Base-by-base conservation (phyloP, 2,888 invertebrate species). In the Tortrix viridana region DNA sequence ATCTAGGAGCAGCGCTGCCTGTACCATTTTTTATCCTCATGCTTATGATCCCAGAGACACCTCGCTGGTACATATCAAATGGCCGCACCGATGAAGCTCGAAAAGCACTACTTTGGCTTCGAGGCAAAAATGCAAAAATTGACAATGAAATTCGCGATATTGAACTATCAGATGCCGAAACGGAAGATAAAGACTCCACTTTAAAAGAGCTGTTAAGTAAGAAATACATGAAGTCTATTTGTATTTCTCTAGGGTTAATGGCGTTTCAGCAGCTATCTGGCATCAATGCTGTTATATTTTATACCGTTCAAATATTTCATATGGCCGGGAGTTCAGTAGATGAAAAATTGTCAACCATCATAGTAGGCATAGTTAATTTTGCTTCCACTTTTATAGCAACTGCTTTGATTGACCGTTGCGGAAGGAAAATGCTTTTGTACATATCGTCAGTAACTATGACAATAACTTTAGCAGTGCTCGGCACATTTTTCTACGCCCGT, bases 231-330 rank as follows among this genome's bases (percentile, higher is more conserved):
- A 96, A 95, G 77, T 97, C 98, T 0, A 90, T 98, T 61, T 85
- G 95, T 19, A 97, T 98, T 69, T 96, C 96, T 2, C 85, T 98
- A 62, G 96, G 97, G 0, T 92, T 99, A 54, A 98, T 98, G 98
- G 95, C 97, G 68, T 98, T 98, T 89, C 99, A 99, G 86, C 99
- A 99, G 83, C 86, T 98, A 76, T 97, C 96, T 66, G 98, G 98
- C 20, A 98, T 98, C 71, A 99, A 99, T 85, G 98, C 98, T 5
- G 96, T 99, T 58, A 98, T 99, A 82, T 98, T 98, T 89, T 98
- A 98, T 81, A 97, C 98, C 0, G 97, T 96, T 0, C 92, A 93
- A 67, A 98, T 99, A 73, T 98, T 98, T 85, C 88, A 95, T 89
- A 94, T 95, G 85, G 96, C 98, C 14, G 97, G 97, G 22, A 97